Evolutionary conservation across 1,140 invertebrate genomes (phyloP).

Genomic region (Drosophila paulistorum): DNA sequence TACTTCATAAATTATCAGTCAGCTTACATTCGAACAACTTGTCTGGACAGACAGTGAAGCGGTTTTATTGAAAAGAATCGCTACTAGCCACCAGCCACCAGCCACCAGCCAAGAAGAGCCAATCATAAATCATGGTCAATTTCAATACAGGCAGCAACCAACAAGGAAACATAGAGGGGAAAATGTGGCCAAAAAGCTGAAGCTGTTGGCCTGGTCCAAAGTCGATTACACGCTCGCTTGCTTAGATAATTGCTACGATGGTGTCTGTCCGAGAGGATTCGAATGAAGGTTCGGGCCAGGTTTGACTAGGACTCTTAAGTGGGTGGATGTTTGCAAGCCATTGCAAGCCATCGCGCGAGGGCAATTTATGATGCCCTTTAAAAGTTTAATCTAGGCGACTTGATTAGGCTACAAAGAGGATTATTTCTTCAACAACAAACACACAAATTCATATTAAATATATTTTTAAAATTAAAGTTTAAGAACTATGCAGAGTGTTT

Average conservation of each 20-base stretch:
- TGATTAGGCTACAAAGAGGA: not conserved
- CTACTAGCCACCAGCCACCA: too few relatives aligned
- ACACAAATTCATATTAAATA: not conserved
- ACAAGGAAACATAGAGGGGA: constrained; percentile 15
- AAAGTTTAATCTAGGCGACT: constrained; percentile 9
- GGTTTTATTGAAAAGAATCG: constrained; percentile 64
- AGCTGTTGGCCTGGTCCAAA: constrained; percentile 22
- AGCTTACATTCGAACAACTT: too few relatives aligned
- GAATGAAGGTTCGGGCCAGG: not conserved
- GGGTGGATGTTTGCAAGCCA: constrained; percentile 9
- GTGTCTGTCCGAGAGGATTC: constrained; percentile 3
- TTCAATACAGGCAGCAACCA: constrained; percentile 51
- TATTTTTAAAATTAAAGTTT: too few relatives aligned
- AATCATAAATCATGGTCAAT: constrained; percentile 75
- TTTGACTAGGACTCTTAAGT: not conserved
- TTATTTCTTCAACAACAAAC: not conserved
- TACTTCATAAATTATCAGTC: too few relatives aligned
- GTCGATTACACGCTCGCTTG: constrained; percentile 71
- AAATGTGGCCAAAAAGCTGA: too few relatives aligned
- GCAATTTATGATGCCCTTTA: constrained; percentile 8
- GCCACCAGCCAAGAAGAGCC: constrained; percentile 20
- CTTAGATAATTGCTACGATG: constrained; percentile 62
- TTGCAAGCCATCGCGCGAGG: constrained; percentile 11
- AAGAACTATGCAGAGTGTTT: too few relatives aligned
- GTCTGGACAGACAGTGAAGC: constrained; percentile 40